Conservation (phyloP, 2,888 invertebrate genomes). For the Rotaria macrura region DNA sequence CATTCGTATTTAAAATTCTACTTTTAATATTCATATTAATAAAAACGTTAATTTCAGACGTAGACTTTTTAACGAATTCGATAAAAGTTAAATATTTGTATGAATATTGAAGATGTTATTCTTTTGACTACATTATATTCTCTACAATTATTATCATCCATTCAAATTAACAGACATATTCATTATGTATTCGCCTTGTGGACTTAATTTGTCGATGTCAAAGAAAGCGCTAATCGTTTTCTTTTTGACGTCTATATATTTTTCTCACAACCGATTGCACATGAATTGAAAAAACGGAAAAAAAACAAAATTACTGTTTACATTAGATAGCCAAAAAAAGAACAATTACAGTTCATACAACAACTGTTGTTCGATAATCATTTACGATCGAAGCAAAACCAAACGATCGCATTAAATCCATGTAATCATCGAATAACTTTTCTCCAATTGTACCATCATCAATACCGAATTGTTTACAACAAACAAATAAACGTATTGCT, state of each 20-base stretch:
- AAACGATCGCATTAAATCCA: background rate
- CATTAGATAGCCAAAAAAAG: background rate
- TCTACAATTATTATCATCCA: background rate
- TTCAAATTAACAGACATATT: background rate
- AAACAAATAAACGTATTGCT: background rate
- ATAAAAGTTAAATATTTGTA: background rate
- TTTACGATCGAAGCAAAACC: background rate
- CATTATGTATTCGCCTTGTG: background rate
- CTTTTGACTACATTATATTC: background rate
- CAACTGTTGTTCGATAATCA: conserved; percentile 3
- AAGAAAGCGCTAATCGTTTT: too few species aligned
- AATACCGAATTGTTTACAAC: conserved; percentile 6
- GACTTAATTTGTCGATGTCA: background rate
- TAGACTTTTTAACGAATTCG: background rate
- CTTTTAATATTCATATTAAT: too few species aligned
- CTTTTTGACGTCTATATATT: background rate
- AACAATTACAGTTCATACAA: background rate
- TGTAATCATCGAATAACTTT: conserved; percentile 6
- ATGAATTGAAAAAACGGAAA: background rate
- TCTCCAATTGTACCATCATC: background rate
- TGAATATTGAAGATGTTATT: background rate
- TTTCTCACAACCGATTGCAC: background rate
- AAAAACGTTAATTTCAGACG: too few species aligned
- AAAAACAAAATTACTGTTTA: background rate
- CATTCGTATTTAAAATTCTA: background rate